Evolutionary conservation across 2,797 vertebrate species (phyloP).

Genomic region (Syngnathus rostellatus): DNA sequence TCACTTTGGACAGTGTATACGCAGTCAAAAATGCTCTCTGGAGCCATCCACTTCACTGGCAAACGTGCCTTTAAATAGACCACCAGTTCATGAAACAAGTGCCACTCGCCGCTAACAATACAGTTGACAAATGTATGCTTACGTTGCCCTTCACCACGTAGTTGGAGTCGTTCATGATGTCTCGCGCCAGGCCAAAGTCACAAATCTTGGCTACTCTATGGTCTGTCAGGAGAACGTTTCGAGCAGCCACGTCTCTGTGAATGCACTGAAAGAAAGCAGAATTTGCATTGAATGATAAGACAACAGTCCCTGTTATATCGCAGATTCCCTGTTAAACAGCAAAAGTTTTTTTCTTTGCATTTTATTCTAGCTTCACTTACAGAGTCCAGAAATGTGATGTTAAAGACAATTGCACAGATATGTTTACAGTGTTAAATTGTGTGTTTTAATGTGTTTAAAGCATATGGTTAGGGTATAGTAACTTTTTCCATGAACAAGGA

Average conservation of each 20-base stretch:
- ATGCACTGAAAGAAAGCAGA: constrained; percentile 76
- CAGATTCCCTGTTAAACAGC: too few species aligned
- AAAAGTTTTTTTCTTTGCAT: too few species aligned
- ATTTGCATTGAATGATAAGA: not conserved
- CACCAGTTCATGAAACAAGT: not conserved
- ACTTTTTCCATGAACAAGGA: too few species aligned
- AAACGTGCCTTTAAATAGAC: constrained; percentile 80
- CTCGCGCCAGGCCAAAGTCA: constrained; percentile 92
- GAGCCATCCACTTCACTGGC: constrained; percentile 99
- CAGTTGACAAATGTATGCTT: constrained; percentile 25
- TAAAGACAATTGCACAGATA: too few species aligned
- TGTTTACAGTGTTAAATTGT: too few species aligned
- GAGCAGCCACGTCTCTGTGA: constrained; percentile 91
- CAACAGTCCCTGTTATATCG: too few species aligned
- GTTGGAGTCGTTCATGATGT: constrained; percentile 97
- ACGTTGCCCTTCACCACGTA: constrained; percentile 98
- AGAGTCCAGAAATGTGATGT: too few species aligned
- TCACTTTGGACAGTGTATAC: constrained; percentile 97
- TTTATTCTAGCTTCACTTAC: too few species aligned
- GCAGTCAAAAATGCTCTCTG: constrained; percentile 96
- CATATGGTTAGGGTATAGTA: too few species aligned
- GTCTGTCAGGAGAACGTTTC: constrained; percentile 86
- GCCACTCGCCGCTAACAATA: too few species aligned
- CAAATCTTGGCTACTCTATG: constrained; percentile 88
- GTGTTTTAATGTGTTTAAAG: too few species aligned